Evolutionary conservation across 2,113 vertebrate genomes (phyloP).

Genomic region (Amazona vittata): DNA sequence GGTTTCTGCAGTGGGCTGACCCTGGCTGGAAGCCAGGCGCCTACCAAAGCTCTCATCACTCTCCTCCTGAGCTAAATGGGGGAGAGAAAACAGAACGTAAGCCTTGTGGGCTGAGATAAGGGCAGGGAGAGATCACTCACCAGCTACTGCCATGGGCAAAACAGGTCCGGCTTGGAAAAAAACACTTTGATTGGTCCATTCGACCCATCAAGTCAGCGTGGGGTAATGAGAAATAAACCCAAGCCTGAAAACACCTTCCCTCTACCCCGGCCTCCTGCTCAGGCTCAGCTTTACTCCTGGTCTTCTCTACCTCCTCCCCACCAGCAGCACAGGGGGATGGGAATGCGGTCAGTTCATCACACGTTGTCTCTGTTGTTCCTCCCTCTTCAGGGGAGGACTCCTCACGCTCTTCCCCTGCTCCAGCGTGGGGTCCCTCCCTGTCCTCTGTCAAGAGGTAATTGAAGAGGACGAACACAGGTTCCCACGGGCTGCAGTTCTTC

Average conservation of each 20-base stretch:
- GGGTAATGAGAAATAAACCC: not conserved
- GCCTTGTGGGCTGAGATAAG: not conserved
- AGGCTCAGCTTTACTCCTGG: not conserved
- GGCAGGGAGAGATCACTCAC: not conserved
- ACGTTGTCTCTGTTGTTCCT: not conserved
- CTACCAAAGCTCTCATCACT: not conserved
- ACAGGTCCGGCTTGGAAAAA: not conserved
- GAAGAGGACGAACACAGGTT: too few relatives aligned
- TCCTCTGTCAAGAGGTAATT: too few relatives aligned
- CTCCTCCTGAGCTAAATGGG: not conserved
- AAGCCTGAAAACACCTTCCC: not conserved
- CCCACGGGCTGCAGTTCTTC: not conserved
- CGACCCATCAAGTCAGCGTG: not conserved
- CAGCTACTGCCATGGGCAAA: not conserved
- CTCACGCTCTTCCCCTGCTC: not conserved
- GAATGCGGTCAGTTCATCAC: not conserved
- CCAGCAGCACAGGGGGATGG: not conserved
- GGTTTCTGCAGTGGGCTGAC: not conserved
- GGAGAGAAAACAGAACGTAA: not conserved
- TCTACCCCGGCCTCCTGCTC: not conserved
- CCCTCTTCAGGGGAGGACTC: not conserved
- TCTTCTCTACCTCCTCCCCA: not conserved
- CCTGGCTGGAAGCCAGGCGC: not conserved
- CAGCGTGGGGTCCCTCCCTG: too few relatives aligned
- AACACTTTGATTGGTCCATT: not conserved